Percentiles rank a stretch among this genome's conserved stretches.
Evolutionary conservation across 1,140 invertebrate species (phyloP).

Genomic region (Sminthurides bifidus): DNA sequence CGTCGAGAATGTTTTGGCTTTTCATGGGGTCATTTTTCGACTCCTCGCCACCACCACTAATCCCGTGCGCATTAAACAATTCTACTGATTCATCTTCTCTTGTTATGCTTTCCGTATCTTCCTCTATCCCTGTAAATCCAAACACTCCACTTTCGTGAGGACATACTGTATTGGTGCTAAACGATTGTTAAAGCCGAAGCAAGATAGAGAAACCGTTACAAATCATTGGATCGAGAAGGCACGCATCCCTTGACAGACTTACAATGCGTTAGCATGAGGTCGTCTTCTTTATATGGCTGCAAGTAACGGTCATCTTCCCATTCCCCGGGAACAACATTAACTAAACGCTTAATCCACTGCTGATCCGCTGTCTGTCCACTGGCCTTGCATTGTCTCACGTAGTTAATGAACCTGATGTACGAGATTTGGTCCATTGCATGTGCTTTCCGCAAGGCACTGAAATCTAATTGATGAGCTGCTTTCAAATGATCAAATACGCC

Average conservation of each 20-base stretch:
- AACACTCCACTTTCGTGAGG: not conserved
- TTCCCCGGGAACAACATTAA: slow-evolving; percentile 39
- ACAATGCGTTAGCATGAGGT: slow-evolving; percentile 75
- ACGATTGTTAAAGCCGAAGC: not conserved
- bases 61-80: not conserved
- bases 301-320: slow-evolving; percentile 47
- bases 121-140: slow-evolving; percentile 5
- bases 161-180: not conserved
- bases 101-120: slow-evolving; percentile 8
- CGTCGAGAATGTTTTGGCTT: not conserved
- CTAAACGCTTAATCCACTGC: slow-evolving; percentile 45
- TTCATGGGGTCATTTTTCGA: not conserved
- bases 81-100: not conserved
- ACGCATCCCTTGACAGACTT: too few species aligned
- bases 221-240: too few species aligned
- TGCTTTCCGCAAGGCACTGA: slow-evolving; percentile 51
- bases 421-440: slow-evolving; percentile 69
- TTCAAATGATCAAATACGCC: slow-evolving; percentile 42
- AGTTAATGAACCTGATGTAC: slow-evolving; percentile 81
- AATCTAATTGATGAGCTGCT: slow-evolving; percentile 53
- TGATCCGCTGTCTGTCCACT: slow-evolving; percentile 44
- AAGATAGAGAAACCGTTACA: not conserved
- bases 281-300: slow-evolving; percentile 59
- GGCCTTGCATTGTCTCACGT: slow-evolving; percentile 30
- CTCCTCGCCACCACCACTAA: not conserved